Evolutionary conservation across 2,797 vertebrate genomes (phyloP).

Genomic region (Cygnus olor): DNA sequence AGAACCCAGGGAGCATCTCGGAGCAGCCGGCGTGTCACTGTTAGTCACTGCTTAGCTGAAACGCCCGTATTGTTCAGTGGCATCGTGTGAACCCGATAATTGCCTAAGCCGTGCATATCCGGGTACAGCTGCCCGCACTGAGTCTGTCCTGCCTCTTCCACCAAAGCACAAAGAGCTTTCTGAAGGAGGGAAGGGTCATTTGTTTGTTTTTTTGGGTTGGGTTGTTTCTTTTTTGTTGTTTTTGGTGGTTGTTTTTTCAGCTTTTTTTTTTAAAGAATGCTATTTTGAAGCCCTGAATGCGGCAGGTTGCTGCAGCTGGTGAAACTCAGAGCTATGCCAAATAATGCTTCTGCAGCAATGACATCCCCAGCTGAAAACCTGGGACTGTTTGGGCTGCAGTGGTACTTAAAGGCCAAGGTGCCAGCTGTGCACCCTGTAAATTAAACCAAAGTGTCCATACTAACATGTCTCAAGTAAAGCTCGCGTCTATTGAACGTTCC

Average conservation of each 20-base stretch:
- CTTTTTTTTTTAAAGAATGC: background rate
- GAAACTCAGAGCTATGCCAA: rapidly evolving
- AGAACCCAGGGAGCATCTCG: background rate
- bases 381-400: rapidly evolving
- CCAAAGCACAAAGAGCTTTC: rapidly evolving
- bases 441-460: background rate
- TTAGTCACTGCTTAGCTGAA: background rate
- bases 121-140: background rate
- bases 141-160: background rate
- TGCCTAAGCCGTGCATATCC: rapidly evolving
- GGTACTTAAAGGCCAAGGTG: background rate
- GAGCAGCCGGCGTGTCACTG: background rate
- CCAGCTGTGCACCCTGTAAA: background rate
- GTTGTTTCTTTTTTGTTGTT: background rate
- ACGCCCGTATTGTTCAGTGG: rapidly evolving
- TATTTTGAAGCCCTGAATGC: background rate
- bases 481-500: background rate
- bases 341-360: background rate
- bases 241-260: background rate
- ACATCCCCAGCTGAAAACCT: background rate
- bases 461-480: background rate
- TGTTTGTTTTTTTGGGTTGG: background rate
- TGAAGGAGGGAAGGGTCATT: background rate
- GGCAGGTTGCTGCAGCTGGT: background rate
- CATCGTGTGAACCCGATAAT: rapidly evolving